Evolutionary conservation across 2,888 invertebrate species (phyloP).

Genomic region (Lasioglossum figueresi): DNA sequence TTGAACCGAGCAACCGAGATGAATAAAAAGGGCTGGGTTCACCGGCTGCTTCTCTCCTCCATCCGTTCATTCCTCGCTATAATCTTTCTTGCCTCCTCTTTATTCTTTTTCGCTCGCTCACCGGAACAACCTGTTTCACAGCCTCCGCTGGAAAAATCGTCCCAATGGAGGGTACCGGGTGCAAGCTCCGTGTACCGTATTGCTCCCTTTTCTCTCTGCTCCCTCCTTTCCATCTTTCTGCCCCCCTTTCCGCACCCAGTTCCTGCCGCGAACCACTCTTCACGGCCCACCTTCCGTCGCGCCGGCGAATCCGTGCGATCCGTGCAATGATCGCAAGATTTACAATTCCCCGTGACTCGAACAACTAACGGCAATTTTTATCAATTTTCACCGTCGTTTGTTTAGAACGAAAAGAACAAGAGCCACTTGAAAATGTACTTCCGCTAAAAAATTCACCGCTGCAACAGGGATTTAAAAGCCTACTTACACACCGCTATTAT

Average conservation of each 20-base stretch:
- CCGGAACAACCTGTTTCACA: conserved; percentile 73
- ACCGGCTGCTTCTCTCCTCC: conserved; percentile 38
- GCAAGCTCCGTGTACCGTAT: conserved; percentile 48
- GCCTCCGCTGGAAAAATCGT: conserved; percentile 67
- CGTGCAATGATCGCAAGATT: conserved; percentile 45
- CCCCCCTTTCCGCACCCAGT: neutral
- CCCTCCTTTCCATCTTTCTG: neutral
- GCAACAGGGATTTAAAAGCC: too few species aligned
- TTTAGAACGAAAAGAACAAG: too few species aligned
- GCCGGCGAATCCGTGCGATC: conserved; percentile 12
- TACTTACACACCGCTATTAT: too few species aligned
- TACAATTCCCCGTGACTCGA: conserved; percentile 39
- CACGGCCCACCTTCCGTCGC: conserved; percentile 1
- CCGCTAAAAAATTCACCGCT: too few species aligned
- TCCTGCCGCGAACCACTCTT: neutral
- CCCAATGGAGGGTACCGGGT: conserved; percentile 59
- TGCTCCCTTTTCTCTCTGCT: conserved; percentile 19
- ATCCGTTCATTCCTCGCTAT: conserved; percentile 52
- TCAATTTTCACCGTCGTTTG: too few species aligned
- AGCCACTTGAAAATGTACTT: too few species aligned
- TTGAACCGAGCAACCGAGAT: conserved; percentile 64
- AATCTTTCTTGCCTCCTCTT: conserved; percentile 56
- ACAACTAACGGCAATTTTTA: conserved; percentile 19
- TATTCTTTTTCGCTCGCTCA: conserved; percentile 49
- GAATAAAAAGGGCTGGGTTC: conserved; percentile 57